Percentiles rank a stretch among this genome's conserved stretches.
phyloP scores from a whole-genome alignment of 1,140 invertebrate genomes.

The Drosophila eugracilis region DNA sequence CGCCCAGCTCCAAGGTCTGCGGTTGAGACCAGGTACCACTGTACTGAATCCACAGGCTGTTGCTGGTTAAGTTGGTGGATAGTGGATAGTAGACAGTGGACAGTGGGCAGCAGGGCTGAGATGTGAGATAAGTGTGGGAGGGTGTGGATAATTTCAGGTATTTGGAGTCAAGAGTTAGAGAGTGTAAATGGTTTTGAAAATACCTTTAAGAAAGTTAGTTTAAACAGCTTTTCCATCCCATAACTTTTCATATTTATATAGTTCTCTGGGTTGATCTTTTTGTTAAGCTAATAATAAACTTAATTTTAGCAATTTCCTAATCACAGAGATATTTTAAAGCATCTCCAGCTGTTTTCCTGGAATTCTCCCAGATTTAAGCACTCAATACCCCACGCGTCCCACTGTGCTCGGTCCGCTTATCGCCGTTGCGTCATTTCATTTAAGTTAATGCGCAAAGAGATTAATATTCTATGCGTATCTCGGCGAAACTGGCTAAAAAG shows the following conservation, averaged over 20 bases:
- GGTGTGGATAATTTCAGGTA: not conserved
- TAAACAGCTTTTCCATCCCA: too few species aligned
- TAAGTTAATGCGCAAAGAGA: conserved; percentile 74
- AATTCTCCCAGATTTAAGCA: not conserved
- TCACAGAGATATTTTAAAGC: not conserved
- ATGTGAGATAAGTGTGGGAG: not conserved
- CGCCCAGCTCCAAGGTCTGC: conserved; percentile 35
- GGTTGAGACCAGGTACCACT: conserved; percentile 21
- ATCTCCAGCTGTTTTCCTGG: not conserved
- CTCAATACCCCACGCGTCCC: conserved; percentile 1
- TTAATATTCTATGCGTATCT: conserved; percentile 82
- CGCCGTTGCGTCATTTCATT: conserved; percentile 70
- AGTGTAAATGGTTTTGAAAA: not conserved
- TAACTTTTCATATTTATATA: too few species aligned
- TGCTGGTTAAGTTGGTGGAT: conserved; percentile 50
- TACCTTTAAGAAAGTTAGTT: too few species aligned
- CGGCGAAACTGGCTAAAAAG: conserved; percentile 45
- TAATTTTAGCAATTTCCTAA: not conserved
- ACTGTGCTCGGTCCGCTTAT: conserved; percentile 58
- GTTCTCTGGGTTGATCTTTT: too few species aligned
- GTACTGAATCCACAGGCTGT: conserved; percentile 39
- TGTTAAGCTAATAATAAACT: not conserved
- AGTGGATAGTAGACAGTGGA: too few species aligned
- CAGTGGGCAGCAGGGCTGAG: conserved; percentile 2
- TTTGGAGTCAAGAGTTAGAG: not conserved